Evolutionary conservation across 2,113 vertebrate genomes (phyloP).

Genomic region (Silurus asotus): DNA sequence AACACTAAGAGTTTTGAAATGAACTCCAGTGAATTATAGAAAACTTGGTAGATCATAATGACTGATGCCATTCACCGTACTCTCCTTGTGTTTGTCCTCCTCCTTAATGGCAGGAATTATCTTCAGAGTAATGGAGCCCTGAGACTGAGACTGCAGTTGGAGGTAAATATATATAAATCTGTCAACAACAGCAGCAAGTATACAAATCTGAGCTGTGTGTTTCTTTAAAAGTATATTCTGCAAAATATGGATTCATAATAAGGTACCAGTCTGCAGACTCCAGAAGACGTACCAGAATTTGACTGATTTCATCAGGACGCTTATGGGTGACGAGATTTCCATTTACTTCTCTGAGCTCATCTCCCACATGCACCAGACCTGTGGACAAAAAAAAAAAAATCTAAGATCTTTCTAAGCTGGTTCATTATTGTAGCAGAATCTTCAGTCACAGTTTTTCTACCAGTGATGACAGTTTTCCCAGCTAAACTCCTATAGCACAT

Average conservation of each 20-base stretch:
- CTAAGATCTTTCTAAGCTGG: not conserved
- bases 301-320: conserved; percentile 92
- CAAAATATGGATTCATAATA: not conserved
- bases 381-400: conserved; percentile 45
- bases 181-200: not conserved
- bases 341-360: conserved; percentile 93
- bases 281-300: conserved; percentile 83
- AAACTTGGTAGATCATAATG: conserved; percentile 12
- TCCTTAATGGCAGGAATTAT: conserved; percentile 91
- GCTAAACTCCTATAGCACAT: too few species aligned
- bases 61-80: conserved; percentile 75
- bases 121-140: conserved; percentile 93
- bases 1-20: not conserved
- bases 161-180: not conserved
- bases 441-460: not conserved
- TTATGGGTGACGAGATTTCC: conserved; percentile 87
- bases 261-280: not conserved
- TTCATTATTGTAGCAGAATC: not conserved
- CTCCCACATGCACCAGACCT: conserved; percentile 94
- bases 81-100: conserved; percentile 86
- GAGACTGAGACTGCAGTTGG: conserved; percentile 85
- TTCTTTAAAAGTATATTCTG: not conserved
- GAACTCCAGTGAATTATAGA: not conserved
- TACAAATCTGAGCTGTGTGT: not conserved
- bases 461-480: too few species aligned